Evolutionary conservation across 2,113 vertebrate species (phyloP).

Genomic region (Probosciger aterrimus): DNA sequence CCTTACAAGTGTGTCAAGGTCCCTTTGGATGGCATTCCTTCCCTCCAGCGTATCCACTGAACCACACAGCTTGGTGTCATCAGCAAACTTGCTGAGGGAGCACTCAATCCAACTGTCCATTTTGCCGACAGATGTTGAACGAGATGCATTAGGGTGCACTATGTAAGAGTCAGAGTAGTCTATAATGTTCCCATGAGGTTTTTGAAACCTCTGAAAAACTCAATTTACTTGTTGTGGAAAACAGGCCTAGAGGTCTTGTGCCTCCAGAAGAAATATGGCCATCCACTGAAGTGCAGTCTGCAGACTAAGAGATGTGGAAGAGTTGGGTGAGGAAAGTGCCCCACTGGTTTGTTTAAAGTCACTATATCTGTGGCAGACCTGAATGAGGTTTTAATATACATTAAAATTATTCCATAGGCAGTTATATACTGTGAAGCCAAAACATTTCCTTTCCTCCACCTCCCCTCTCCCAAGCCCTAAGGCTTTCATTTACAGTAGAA

Average conservation of each 20-base stretch:
- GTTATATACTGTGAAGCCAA: slow-evolving; percentile 39
- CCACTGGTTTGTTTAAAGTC: background rate
- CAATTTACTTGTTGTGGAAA: background rate
- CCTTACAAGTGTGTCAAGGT: no score
- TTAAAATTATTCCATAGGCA: slow-evolving; percentile 5
- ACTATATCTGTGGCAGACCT: background rate
- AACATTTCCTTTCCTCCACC: slow-evolving; percentile 24
- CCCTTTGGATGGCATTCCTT: background rate
- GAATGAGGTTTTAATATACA: slow-evolving; percentile 25
- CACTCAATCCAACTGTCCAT: background rate
- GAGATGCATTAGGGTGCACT: background rate
- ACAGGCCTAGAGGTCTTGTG: background rate
- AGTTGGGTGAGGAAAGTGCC: background rate
- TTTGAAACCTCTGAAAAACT: background rate
- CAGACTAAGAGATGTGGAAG: background rate
- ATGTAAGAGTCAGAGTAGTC: background rate
- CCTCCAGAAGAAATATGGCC: background rate
- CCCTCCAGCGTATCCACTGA: background rate
- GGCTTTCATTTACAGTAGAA: slow-evolving; percentile 38
- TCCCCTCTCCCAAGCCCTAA: background rate
- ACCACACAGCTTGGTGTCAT: background rate
- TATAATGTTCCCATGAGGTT: background rate
- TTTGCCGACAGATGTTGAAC: background rate
- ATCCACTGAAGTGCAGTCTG: background rate
- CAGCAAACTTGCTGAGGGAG: background rate